These are phyloP conservation scores for Melanotaenia nigrans DNA, from an alignment of 2,797 vertebrate genomes.

Conservation along the genomic window DNA sequence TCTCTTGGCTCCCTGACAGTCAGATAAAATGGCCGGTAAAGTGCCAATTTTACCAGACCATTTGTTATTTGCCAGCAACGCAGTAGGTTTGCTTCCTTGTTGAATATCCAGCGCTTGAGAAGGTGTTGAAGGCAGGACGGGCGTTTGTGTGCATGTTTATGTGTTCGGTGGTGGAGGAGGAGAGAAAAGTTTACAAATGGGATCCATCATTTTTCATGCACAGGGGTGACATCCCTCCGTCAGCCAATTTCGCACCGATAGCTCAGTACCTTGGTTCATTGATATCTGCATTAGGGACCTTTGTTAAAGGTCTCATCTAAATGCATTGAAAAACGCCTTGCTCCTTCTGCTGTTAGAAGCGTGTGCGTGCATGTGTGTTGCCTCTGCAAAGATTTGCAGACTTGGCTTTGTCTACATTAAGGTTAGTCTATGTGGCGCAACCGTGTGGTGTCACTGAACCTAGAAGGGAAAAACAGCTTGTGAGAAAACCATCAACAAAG, in stretches of 20 bases:
- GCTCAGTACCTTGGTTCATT: constrained; percentile 84
- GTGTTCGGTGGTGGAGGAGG: constrained; percentile 3
- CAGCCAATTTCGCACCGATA: constrained; percentile 84
- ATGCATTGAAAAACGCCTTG: constrained; percentile 86
- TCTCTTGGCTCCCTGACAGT: constrained; percentile 65
- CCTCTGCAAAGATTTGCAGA: constrained; percentile 80
- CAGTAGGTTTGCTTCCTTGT: constrained; percentile 71
- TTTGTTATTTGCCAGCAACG: constrained; percentile 72
- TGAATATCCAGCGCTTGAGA: constrained; percentile 66
- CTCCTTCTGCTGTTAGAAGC: constrained; percentile 73
- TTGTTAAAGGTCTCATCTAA: constrained; percentile 90
- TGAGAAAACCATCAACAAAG: constrained; percentile 55
- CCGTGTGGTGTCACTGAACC: constrained; percentile 72
- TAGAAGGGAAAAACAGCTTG: constrained; percentile 38
- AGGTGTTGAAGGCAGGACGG: constrained; percentile 15
- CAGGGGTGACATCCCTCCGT: constrained; percentile 83
- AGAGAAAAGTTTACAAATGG: constrained; percentile 82
- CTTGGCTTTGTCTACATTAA: constrained; percentile 84
- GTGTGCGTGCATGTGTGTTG: constrained; percentile 63
- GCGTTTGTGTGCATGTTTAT: constrained; percentile 10
- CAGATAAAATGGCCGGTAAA: constrained; percentile 75
- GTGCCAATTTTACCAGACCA: constrained; percentile 77
- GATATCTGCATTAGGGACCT: constrained; percentile 88
- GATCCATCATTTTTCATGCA: constrained; percentile 87
- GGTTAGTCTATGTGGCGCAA: constrained; percentile 77